Conservation (phyloP, 2,888 invertebrate genomes). For the Crioceris asparagi region DNA sequence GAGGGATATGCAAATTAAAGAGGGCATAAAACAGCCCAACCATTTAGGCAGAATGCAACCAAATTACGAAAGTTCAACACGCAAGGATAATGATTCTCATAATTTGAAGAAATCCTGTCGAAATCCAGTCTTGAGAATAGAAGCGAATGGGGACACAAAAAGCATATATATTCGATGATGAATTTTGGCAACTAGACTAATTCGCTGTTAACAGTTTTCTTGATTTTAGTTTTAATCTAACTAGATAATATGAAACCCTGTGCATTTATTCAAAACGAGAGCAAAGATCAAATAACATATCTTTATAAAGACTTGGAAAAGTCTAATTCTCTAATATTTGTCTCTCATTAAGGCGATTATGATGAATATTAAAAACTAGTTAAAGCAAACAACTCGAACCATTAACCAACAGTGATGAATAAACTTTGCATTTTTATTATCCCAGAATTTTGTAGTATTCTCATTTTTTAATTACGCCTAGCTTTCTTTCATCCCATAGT, state of each 20-base stretch:
- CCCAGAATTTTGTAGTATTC: too few relatives aligned
- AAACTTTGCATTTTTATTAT: too few relatives aligned
- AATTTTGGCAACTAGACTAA: conserved; percentile 27
- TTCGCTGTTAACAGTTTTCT: conserved; percentile 30
- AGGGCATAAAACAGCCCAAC: too few relatives aligned
- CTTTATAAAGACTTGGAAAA: conserved; percentile 14
- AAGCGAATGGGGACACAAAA: conserved; percentile 9
- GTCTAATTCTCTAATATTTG: conserved; percentile 25
- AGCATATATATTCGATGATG: conserved; percentile 19
- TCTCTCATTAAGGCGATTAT: conserved; percentile 28
- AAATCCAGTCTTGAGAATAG: not conserved
- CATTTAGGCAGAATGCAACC: too few relatives aligned
- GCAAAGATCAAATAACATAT: conserved; percentile 18
- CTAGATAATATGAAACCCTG: conserved; percentile 28
- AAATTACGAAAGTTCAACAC: too few relatives aligned
- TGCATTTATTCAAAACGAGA: conserved; percentile 28
- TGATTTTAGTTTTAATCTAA: conserved; percentile 23
- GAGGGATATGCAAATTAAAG: too few relatives aligned
- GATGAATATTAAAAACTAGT: conserved; percentile 21
- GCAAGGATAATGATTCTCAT: too few relatives aligned
- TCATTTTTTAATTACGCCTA: too few relatives aligned
- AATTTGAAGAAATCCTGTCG: not conserved
- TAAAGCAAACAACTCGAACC: conserved; percentile 11
- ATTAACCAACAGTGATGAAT: too few relatives aligned
- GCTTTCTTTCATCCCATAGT: too few relatives aligned